Percentiles rank a stretch among this genome's conserved stretches.
Conservation (phyloP, 2,797 vertebrate species). For the Microcaecilia unicolor region DNA sequence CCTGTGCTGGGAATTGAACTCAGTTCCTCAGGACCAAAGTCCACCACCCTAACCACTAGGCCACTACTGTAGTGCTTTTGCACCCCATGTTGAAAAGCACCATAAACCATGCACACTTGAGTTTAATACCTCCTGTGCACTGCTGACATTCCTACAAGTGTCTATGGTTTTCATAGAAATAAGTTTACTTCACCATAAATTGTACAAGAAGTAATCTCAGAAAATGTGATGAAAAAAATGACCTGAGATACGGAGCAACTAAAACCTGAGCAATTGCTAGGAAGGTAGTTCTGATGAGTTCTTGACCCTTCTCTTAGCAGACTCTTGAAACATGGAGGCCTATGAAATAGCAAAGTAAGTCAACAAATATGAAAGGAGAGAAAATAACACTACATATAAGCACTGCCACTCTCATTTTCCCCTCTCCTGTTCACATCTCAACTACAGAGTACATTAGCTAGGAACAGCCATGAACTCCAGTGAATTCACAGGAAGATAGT, state of each 20-base stretch:
- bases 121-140: too few species aligned
- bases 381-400: conserved; percentile 13
- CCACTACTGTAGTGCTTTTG: too few species aligned
- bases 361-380: conserved; percentile 25
- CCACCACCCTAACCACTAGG: too few species aligned
- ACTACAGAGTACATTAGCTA: neutral
- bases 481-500: too few species aligned
- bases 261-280: neutral
- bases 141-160: too few species aligned
- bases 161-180: too few species aligned
- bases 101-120: too few species aligned
- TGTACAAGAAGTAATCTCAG: neutral
- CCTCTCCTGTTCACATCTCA: neutral
- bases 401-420: neutral
- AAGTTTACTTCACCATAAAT: too few species aligned
- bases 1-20: too few species aligned
- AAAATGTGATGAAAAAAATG: neutral
- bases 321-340: conserved; percentile 12
- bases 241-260: neutral
- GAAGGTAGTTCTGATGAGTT: conserved; percentile 31
- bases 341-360: conserved; percentile 7
- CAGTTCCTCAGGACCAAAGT: too few species aligned
- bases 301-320: conserved; percentile 23
- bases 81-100: too few species aligned
- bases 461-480: neutral